Evolutionary conservation across 2,113 vertebrate genomes (phyloP).

Genomic region (Mormoops blainvillei): DNA sequence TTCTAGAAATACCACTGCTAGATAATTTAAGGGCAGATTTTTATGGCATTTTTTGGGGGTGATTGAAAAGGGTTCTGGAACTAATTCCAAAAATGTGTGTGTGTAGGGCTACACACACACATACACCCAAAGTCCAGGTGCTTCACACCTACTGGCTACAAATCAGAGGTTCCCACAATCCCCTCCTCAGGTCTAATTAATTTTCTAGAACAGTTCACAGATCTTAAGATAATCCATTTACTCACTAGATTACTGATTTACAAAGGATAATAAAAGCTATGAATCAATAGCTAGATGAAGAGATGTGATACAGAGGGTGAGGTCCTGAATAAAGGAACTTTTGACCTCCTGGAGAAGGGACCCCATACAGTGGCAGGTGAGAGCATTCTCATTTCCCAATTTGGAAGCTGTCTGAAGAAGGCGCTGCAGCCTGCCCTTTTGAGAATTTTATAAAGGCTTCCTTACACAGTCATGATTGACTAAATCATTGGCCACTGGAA

Average conservation of each 20-base stretch:
- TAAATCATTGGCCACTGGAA: background rate
- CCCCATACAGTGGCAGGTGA: background rate
- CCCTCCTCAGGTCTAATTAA: no score
- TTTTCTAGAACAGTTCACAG: no score
- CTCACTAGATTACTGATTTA: background rate
- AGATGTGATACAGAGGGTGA: background rate
- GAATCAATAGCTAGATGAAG: background rate
- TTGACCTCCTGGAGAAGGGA: background rate
- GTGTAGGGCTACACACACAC: background rate
- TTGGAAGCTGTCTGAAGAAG: background rate
- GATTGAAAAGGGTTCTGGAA: background rate
- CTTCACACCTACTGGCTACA: background rate
- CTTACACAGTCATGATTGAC: background rate
- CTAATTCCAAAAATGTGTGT: background rate
- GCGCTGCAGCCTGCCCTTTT: background rate
- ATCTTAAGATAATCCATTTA: background rate
- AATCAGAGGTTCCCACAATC: background rate
- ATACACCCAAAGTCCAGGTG: background rate
- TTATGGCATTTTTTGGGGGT: background rate
- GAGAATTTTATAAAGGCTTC: background rate
- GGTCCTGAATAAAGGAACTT: background rate
- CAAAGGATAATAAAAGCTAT: background rate
- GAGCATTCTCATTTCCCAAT: background rate
- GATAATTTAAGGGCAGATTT: background rate
- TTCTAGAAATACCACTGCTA: background rate